Percentiles rank a stretch among this genome's conserved stretches.
phyloP scores from a whole-genome alignment of 2,888 invertebrate genomes.

The Cataglyphis rosenhaueri region DNA sequence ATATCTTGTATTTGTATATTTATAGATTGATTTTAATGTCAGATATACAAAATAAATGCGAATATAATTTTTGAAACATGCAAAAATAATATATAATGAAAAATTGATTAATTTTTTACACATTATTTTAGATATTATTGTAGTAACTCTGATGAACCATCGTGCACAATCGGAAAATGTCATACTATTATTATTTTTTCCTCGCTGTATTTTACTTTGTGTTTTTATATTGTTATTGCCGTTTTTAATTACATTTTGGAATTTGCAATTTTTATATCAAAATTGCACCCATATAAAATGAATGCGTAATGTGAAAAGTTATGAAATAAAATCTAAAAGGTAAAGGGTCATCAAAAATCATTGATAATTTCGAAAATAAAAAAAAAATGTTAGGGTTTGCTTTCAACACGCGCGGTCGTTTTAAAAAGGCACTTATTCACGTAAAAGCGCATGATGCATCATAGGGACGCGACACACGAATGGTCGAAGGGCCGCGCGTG shows the following conservation, averaged over 20 bases:
- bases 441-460: constrained; percentile 63
- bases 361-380: constrained; percentile 31
- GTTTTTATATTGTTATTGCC: constrained; percentile 29
- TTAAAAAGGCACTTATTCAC: constrained; percentile 53
- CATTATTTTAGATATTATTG: neutral
- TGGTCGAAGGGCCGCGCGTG: constrained; percentile 36
- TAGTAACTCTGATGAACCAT: neutral
- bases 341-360: constrained; percentile 39
- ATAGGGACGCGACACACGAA: neutral
- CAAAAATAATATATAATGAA: neutral
- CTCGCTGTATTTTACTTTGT: constrained; percentile 13
- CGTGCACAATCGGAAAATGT: neutral
- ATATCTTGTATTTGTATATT: neutral
- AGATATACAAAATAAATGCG: neutral
- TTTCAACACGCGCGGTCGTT: constrained; percentile 51
- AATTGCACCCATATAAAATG: constrained; percentile 24
- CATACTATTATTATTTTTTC: constrained; percentile 14
- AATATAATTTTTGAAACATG: neutral
- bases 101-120: constrained; percentile 20
- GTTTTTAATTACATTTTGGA: constrained; percentile 40
- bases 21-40: neutral
- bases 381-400: constrained; percentile 30
- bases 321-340: constrained; percentile 24
- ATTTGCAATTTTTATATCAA: constrained; percentile 31
- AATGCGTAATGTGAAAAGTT: constrained; percentile 11